Evolutionary conservation across 2,888 invertebrate genomes (phyloP).

Genomic region (Papilio protenor): DNA sequence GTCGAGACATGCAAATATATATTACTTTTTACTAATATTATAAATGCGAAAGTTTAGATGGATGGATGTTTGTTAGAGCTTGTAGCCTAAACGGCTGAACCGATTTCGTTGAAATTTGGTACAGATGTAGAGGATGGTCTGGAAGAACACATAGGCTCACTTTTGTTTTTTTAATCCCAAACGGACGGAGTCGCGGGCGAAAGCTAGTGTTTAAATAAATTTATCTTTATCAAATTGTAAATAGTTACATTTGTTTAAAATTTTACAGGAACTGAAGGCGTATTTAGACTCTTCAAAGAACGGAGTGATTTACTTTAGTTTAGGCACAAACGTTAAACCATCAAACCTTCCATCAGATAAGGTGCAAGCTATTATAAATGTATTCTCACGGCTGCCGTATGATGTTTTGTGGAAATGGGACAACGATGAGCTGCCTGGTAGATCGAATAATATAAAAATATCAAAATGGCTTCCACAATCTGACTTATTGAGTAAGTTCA

Average conservation of each 20-base stretch:
- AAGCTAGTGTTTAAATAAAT: too few species aligned
- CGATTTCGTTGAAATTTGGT: too few species aligned
- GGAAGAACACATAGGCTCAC: too few species aligned
- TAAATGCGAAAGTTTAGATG: too few species aligned
- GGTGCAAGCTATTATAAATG: slow-evolving; percentile 53
- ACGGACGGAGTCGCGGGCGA: too few species aligned
- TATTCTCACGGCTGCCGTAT: slow-evolving; percentile 62
- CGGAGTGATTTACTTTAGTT: slow-evolving; percentile 61
- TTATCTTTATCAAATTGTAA: too few species aligned
- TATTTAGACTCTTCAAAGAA: slow-evolving; percentile 60
- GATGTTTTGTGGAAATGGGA: slow-evolving; percentile 68
- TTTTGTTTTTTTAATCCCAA: too few species aligned
- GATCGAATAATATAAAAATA: slow-evolving; percentile 52
- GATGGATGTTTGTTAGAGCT: too few species aligned
- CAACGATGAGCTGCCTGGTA: slow-evolving; percentile 52
- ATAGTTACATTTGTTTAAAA: neutral
- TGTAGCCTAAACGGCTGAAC: too few species aligned
- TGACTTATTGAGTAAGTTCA: slow-evolving; percentile 45
- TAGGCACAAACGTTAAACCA: slow-evolving; percentile 61
- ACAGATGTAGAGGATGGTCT: too few species aligned
- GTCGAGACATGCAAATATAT: too few species aligned
- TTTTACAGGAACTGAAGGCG: slow-evolving; percentile 51
- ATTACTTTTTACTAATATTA: too few species aligned
- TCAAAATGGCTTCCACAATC: slow-evolving; percentile 45
- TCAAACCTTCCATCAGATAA: slow-evolving; percentile 54